Evolutionary conservation across 2,888 invertebrate species (phyloP).

Genomic region (Mythimna pallens): DNA sequence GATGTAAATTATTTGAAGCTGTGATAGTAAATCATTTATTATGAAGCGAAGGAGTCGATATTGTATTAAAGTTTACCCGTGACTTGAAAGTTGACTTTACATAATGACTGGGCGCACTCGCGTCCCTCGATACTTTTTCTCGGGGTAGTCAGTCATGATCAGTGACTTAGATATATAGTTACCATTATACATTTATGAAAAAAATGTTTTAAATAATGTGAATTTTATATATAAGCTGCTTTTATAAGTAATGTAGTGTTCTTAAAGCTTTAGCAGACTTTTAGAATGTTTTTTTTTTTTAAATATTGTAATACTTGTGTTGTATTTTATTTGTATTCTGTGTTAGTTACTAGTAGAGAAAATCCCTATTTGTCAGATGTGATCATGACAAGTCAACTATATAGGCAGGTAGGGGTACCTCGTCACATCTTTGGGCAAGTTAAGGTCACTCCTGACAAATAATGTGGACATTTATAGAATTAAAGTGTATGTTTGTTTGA

Average conservation of each 20-base stretch:
- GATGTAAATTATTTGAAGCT: constrained; percentile 82
- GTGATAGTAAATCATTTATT: constrained; percentile 81
- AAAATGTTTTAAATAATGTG: constrained; percentile 58
- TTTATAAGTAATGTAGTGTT: constrained; percentile 79
- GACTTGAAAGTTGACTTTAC: constrained; percentile 70
- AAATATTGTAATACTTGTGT: constrained; percentile 68
- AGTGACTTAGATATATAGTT: constrained; percentile 50
- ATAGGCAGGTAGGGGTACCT: neutral
- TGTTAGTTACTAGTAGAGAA: constrained; percentile 68
- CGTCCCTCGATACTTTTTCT: constrained; percentile 82
- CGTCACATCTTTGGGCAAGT: neutral
- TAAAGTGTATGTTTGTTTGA: constrained; percentile 81
- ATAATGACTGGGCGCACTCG: constrained; percentile 48
- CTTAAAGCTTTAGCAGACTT: constrained; percentile 84
- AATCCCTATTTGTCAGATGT: constrained; percentile 39
- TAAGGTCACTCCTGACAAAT: constrained; percentile 31
- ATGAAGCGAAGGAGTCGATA: constrained; percentile 73
- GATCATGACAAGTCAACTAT: neutral
- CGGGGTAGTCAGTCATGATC: constrained; percentile 68
- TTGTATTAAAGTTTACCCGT: constrained; percentile 73
- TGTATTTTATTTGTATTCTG: constrained; percentile 73
- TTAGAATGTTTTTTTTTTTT: constrained; percentile 75
- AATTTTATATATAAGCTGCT: constrained; percentile 74
- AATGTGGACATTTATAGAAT: constrained; percentile 22
- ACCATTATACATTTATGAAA: constrained; percentile 50